phyloP scores from a whole-genome alignment of 2,888 invertebrate species.

The Abrostola triplasia region DNA sequence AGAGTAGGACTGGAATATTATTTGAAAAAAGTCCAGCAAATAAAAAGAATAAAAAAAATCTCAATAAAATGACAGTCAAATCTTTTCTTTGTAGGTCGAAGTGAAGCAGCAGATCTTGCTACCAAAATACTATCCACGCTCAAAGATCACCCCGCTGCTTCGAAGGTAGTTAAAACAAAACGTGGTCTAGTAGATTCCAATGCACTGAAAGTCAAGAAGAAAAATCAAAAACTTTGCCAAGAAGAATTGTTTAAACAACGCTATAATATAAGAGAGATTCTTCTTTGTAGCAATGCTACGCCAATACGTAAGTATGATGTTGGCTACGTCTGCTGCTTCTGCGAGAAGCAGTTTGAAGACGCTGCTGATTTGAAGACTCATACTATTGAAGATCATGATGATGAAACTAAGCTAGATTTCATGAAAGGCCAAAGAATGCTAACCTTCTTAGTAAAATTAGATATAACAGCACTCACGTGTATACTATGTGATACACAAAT shows the following conservation, averaged over 20 bases:
- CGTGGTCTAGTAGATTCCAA: neutral
- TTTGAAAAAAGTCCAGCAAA: neutral
- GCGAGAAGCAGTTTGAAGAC: conserved; percentile 57
- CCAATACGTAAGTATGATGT: conserved; percentile 66
- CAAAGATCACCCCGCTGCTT: conserved; percentile 9
- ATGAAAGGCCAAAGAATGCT: conserved; percentile 56
- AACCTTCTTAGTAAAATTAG: conserved; percentile 66
- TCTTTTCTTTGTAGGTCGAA: conserved; percentile 49
- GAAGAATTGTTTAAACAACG: conserved; percentile 43
- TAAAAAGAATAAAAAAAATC: neutral
- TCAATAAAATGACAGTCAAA: conserved; percentile 20
- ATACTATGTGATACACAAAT: conserved; percentile 33
- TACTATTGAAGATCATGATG: conserved; percentile 60
- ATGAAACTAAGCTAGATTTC: conserved; percentile 55
- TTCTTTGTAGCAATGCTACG: conserved; percentile 72
- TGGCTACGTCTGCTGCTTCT: conserved; percentile 71
- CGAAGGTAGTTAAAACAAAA: neutral
- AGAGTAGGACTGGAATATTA: no score
- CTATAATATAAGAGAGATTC: conserved; percentile 64
- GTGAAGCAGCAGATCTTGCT: conserved; percentile 38
- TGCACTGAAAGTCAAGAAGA: conserved; percentile 13
- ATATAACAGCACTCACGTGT: conserved; percentile 63
- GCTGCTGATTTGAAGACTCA: conserved; percentile 70
- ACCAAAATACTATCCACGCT: conserved; percentile 18
- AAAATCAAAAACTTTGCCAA: conserved; percentile 20